Conservation (phyloP, 2,888 invertebrate genomes). For the Acronicta alni region DNA sequence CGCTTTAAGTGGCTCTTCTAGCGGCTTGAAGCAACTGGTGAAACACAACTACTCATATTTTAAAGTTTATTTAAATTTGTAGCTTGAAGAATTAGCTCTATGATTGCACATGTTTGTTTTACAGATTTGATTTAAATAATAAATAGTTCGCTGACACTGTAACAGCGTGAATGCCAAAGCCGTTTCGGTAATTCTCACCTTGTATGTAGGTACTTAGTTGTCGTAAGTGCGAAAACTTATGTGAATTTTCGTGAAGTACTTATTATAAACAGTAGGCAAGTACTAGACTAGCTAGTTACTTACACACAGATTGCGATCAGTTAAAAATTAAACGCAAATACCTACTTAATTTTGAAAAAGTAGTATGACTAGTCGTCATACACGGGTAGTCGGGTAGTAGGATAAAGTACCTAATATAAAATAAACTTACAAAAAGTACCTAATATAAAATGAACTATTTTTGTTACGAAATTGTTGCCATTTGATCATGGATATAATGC, state of each 20-base stretch:
- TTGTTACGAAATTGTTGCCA: constrained; percentile 51
- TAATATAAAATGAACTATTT: constrained; percentile 49
- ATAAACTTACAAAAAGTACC: constrained; percentile 39
- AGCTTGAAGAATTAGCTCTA: no score
- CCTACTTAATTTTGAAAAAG: neutral
- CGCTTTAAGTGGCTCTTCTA: no score
- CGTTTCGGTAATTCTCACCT: constrained; percentile 17
- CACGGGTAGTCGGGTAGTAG: constrained; percentile 6
- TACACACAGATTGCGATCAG: neutral
- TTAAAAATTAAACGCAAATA: constrained; percentile 5
- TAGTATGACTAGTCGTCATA: neutral
- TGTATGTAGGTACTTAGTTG: constrained; percentile 1
- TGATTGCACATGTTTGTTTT: neutral
- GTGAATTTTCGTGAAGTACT: constrained; percentile 11
- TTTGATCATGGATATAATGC: constrained; percentile 43
- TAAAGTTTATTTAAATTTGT: no score
- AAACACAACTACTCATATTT: no score
- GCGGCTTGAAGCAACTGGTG: no score
- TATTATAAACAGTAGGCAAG: neutral
- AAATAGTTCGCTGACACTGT: neutral
- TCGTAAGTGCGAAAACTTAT: constrained; percentile 20
- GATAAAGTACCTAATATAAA: constrained; percentile 29
- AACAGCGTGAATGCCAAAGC: neutral
- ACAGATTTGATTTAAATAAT: no score
- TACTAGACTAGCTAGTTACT: neutral